Evolutionary conservation across 2,888 invertebrate genomes (phyloP).

Genomic region (Blera fallax): DNA sequence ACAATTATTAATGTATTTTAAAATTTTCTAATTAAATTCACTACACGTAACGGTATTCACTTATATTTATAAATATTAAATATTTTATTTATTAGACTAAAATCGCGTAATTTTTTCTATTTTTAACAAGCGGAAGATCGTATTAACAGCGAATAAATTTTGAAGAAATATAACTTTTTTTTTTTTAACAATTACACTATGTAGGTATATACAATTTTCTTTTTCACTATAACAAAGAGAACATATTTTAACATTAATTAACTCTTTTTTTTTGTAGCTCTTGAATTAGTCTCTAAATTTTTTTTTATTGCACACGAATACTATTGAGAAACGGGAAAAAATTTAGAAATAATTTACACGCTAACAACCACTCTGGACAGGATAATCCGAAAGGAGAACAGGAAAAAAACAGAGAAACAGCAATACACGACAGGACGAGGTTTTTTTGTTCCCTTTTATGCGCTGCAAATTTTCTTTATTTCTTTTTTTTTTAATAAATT

Average conservation of each 20-base stretch:
- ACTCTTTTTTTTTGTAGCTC: too few species aligned
- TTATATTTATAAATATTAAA: constrained; percentile 10
- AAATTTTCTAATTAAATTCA: constrained; percentile 19
- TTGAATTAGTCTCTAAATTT: neutral
- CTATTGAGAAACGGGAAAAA: constrained; percentile 3
- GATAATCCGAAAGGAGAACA: constrained; percentile 23
- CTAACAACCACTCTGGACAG: constrained; percentile 27
- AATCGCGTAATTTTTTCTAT: constrained; percentile 1
- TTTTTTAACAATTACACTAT: constrained; percentile 32
- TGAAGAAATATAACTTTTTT: constrained; percentile 22
- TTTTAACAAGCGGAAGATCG: constrained; percentile 66
- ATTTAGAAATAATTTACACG: constrained; percentile 41
- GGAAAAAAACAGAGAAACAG: constrained; percentile 27
- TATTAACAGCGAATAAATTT: constrained; percentile 58
- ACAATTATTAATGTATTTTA: constrained; percentile 22
- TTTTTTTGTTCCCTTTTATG: constrained; percentile 19
- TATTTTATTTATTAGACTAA: constrained; percentile 23
- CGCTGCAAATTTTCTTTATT: constrained; percentile 14
- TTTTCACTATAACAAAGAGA: constrained; percentile 12
- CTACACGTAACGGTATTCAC: constrained; percentile 33
- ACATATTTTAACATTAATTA: neutral
- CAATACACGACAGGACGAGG: constrained; percentile 2
- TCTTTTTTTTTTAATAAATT: constrained; percentile 6
- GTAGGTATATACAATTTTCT: constrained; percentile 10
- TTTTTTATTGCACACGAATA: constrained; percentile 13